A percentile compares a stretch with the other conserved stretches of the same genome.
These are phyloP conservation scores for Sinocyclocheilus anshuiensis DNA, from an alignment of 2,113 vertebrate species.

Conservation along the genomic window DNA sequence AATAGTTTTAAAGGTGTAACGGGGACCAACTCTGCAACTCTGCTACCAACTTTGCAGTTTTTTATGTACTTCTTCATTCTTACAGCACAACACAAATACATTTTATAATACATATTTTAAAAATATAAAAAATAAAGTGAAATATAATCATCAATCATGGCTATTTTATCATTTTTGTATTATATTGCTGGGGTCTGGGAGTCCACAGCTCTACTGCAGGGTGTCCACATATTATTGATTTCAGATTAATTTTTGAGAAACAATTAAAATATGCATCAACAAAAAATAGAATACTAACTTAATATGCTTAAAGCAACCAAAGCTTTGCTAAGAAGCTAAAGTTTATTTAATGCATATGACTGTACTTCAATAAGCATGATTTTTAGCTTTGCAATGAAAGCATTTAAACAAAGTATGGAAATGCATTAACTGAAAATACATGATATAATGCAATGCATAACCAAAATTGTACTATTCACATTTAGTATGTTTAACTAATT, in stretches of 20 bases:
- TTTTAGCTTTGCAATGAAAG: neutral
- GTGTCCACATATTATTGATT: neutral
- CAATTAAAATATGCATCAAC: neutral
- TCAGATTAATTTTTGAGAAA: neutral
- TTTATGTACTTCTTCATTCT: neutral
- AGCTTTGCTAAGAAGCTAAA: neutral
- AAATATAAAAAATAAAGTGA: neutral
- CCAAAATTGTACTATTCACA: neutral
- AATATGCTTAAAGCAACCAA: neutral
- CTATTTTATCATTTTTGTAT: neutral
- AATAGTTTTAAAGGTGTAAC: neutral
- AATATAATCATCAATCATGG: neutral
- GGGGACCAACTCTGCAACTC: neutral
- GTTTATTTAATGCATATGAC: no score
- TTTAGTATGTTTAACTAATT: neutral
- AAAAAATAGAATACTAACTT: neutral
- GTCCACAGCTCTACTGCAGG: neutral
- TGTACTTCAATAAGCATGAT: no score
- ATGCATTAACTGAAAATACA: neutral
- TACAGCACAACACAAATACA: neutral
- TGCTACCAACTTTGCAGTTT: neutral
- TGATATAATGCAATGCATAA: neutral
- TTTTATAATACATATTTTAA: neutral
- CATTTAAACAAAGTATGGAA: neutral
- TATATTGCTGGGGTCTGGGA: neutral